Conservation (phyloP, 1,140 invertebrate genomes). For the Aphelinus certus region DNA sequence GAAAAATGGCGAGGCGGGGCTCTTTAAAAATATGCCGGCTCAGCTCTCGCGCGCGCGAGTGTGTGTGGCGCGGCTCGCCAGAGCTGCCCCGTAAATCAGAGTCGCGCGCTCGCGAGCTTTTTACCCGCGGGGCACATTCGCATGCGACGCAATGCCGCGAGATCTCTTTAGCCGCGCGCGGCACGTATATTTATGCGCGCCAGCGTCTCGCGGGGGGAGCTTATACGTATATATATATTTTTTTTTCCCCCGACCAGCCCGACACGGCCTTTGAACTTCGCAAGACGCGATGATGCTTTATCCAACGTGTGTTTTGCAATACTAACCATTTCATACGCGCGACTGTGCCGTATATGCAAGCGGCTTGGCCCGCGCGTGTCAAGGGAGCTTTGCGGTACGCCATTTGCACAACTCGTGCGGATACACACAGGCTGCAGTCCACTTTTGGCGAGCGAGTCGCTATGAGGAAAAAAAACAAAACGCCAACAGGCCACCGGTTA, state of each 20-base stretch:
- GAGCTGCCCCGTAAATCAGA: constrained; percentile 37
- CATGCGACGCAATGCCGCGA: constrained; percentile 26
- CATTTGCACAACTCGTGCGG: no score
- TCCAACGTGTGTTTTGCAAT: no score
- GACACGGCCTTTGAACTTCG: no score
- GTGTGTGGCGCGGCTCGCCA: background rate
- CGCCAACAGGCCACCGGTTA: no score
- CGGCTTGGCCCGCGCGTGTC: background rate
- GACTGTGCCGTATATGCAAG: no score
- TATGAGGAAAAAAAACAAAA: no score
- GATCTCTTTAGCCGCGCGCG: background rate
- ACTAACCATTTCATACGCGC: no score
- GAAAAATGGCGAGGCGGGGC: constrained; percentile 26
- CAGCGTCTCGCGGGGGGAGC: no score
- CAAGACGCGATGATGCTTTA: no score
- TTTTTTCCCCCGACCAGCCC: no score
- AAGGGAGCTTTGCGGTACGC: background rate
- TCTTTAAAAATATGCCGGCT: constrained; percentile 42
- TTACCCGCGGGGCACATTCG: constrained; percentile 13
- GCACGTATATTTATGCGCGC: background rate
- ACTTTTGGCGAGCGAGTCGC: no score
- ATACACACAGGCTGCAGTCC: no score
- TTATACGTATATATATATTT: background rate
- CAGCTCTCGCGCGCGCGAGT: constrained; percentile 17
- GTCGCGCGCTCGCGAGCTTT: background rate